Conservation (phyloP, 2,113 vertebrate species). For the Pelecanus crispus region DNA sequence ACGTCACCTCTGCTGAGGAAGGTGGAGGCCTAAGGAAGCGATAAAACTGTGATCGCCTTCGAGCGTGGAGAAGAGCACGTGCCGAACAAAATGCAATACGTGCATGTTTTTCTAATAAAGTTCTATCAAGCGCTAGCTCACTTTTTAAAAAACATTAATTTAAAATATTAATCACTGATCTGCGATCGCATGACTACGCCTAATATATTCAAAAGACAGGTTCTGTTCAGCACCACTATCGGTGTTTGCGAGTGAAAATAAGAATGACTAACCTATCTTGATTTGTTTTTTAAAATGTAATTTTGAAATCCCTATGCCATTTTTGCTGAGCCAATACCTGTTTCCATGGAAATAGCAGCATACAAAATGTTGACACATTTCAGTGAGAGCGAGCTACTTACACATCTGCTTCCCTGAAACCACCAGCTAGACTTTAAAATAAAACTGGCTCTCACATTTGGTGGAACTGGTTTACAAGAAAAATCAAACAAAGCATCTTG, state of each 20-base stretch:
- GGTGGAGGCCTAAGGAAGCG: background rate
- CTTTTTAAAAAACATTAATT: background rate
- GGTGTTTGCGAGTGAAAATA: accelerated
- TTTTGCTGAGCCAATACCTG: background rate
- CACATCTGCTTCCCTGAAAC: background rate
- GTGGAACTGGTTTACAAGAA: background rate
- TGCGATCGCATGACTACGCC: accelerated
- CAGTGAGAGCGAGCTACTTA: background rate
- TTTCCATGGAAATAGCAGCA: slow-evolving; percentile 19
- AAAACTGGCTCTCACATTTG: background rate
- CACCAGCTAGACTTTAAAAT: background rate
- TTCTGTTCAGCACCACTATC: background rate
- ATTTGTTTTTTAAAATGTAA: background rate
- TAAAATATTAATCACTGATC: background rate
- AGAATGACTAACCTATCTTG: background rate
- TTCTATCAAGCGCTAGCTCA: background rate
- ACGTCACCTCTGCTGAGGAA: too few species aligned
- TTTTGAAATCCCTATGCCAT: background rate
- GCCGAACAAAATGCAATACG: background rate
- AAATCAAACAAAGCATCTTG: background rate
- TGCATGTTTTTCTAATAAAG: background rate
- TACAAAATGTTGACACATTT: background rate
- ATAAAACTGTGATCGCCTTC: background rate
- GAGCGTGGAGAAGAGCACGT: accelerated
- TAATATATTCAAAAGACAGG: accelerated